Base-by-base conservation (phyloP, 2,888 invertebrate genomes). In the Escarpia spicata region DNA sequence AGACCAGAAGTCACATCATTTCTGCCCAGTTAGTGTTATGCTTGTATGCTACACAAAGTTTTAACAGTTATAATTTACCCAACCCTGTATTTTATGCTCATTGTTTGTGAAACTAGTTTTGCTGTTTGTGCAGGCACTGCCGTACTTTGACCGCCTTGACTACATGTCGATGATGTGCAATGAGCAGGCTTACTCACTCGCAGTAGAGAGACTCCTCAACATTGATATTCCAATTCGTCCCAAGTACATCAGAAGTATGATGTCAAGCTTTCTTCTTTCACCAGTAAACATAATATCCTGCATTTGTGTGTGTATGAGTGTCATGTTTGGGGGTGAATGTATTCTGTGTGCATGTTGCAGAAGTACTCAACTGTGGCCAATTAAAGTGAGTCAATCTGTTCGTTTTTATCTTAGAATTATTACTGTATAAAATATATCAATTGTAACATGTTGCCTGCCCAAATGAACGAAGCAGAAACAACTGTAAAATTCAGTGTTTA, bases 131-230 rank as follows among this genome's bases (percentile, higher is more conserved):
- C 94, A 96, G 96, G 99, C 99, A 0, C 97, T 99, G 94, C 99
- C 99, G 0, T 99, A 99, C 97, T 99, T 99, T 96, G 99, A 99
- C 97, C 98, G 99, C 0, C 97, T 99, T 92, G 99, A 99, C 97
- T 99, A 99, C 96, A 99, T 99, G 0, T 99, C 99, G 0, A 99
- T 99, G 99, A 99, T 99, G 99, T 98, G 98, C 97, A 99, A 99
- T 96, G 99, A 99, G 96, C 99, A 99, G 96, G 98, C 98, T 95
- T 99, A 98, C 97, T 98, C 99, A 0, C 96, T 99, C 93, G 99
- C 99, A 0, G 98, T 99, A 0, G 99, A 99, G 96, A 99, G 99
- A 95, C 97, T 99, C 1, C 97, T 99, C 0, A 99, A 99, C 95
- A 98, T 99, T 94, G 98, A 99, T 60, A 97, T 99, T n/a, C 99